Percentiles rank a stretch among this genome's conserved stretches.
Conservation (phyloP, 2,888 invertebrate species). For the Arrhopalites spinosus region DNA sequence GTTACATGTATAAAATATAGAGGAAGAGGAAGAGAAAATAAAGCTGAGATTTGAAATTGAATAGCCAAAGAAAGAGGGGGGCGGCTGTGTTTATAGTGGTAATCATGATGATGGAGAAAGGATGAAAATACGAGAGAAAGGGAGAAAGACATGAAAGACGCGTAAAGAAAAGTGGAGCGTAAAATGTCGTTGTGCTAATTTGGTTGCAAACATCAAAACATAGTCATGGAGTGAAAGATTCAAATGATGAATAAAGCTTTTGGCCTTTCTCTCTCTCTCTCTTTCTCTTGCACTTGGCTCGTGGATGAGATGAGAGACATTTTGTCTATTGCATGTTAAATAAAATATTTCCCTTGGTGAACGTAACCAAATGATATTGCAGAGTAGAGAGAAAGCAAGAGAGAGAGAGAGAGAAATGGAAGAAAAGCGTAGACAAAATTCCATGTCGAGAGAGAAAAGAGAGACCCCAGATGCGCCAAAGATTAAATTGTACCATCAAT, state of each 20-base stretch:
- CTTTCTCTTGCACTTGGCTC: not conserved
- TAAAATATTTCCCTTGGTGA: slow-evolving; percentile 30
- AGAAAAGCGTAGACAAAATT: not conserved
- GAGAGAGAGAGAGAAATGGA: too few relatives aligned
- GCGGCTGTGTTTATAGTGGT: not conserved
- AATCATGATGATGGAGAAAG: too few relatives aligned
- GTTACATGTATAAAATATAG: too few relatives aligned
- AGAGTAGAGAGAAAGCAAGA: too few relatives aligned
- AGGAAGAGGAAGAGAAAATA: not conserved
- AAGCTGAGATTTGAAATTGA: slow-evolving; percentile 1
- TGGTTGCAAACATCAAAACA: slow-evolving; percentile 36
- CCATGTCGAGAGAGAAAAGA: not conserved
- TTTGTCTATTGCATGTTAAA: slow-evolving; percentile 9
- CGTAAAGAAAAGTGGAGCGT: slow-evolving; percentile 8
- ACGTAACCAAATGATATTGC: not conserved
- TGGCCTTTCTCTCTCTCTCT: not conserved
- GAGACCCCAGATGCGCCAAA: slow-evolving; percentile 28
- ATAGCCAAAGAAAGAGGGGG: not conserved
- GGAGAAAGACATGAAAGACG: slow-evolving; percentile 6
- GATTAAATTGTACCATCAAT: slow-evolving; percentile 32
- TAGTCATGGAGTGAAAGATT: slow-evolving; percentile 16
- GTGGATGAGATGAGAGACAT: not conserved
- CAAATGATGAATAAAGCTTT: slow-evolving; percentile 32
- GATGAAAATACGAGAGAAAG: not conserved
- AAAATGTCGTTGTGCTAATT: slow-evolving; percentile 33